Percentiles rank a stretch among this genome's conserved stretches.
phyloP scores from a whole-genome alignment of 2,113 vertebrate genomes.

The Nesoenas mayeri region DNA sequence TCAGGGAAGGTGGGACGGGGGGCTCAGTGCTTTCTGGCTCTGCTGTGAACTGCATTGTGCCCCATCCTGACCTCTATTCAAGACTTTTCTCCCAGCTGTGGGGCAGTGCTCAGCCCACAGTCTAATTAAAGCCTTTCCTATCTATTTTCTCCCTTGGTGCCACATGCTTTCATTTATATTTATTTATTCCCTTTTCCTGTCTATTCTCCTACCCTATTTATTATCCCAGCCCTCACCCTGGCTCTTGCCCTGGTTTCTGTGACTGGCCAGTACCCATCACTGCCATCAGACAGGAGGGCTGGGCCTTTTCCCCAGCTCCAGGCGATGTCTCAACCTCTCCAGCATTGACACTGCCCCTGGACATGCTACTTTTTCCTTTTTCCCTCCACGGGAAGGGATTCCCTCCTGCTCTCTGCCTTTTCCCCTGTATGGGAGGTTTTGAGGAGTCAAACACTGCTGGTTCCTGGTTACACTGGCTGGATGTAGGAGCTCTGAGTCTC shows the following conservation, averaged over 20 bases:
- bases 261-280: neutral
- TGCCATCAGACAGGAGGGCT: neutral
- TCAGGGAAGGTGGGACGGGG: accelerated
- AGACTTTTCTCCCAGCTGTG: neutral
- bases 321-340: neutral
- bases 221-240: neutral
- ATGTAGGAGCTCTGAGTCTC: neutral
- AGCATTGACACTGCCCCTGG: neutral
- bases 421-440: neutral
- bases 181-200: conserved; percentile 46
- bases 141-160: neutral
- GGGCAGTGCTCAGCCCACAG: neutral
- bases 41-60: neutral
- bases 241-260: neutral
- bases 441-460: neutral
- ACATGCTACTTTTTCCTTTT: neutral
- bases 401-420: neutral
- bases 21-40: neutral
- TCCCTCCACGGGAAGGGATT: neutral
- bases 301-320: neutral
- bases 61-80: neutral
- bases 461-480: neutral
- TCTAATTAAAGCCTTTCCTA: conserved; percentile 11
- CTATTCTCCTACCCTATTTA: neutral
- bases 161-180: conserved; percentile 15